Evolutionary conservation across 2,797 vertebrate species (phyloP), one percentile per base, ranked within the genome.

Genomic region (Phrynocephalus vlangalii): DNA sequence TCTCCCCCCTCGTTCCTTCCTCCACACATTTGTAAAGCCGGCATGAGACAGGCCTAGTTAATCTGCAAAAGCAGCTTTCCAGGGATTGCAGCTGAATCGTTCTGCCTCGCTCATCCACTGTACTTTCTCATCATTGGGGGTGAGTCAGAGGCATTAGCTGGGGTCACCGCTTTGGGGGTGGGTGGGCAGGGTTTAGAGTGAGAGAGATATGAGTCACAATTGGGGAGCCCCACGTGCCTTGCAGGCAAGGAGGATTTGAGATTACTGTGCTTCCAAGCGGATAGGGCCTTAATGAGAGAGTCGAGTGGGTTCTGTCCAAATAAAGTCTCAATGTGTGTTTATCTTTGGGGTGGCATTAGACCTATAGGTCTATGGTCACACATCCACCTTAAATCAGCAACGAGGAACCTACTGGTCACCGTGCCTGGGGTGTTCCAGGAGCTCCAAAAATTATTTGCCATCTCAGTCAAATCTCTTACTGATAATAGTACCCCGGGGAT

Each of bases 41-140:
- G 9, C 20, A 63, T 50, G 86, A 82, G 86, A 50, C 56, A 67
- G 86, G 44, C 18, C 70, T 52, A 44, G 38, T 66, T 87, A 87
- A 87, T 81, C 86, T 82, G 48, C 24, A 1, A 87, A 87, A 87
- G 86, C 86, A 50, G 86, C 79, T 87, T 87, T 75, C 33, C 10
- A 15, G 38, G 86, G 86, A 82, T 87, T 82, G 79, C 38, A 75
- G 18, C 79, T 30, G 70, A 75, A 60, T 38, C 72, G 85, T 79
- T 75, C 70, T 50, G 86, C 26, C 38, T 8, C 1, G 16, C 33
- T 66, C 82, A 52, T 67, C 7, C 77, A 24, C 11, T 0, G 1
- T 5, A 5, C 15, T 11, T 33, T 72, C 79, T 1, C 30, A 26
- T 48, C 26, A 38, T 8, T 18, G 20, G 68, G 70, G 75, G 50